Conservation (phyloP, 2,888 invertebrate species). For the Aspidapion aeneum region DNA sequence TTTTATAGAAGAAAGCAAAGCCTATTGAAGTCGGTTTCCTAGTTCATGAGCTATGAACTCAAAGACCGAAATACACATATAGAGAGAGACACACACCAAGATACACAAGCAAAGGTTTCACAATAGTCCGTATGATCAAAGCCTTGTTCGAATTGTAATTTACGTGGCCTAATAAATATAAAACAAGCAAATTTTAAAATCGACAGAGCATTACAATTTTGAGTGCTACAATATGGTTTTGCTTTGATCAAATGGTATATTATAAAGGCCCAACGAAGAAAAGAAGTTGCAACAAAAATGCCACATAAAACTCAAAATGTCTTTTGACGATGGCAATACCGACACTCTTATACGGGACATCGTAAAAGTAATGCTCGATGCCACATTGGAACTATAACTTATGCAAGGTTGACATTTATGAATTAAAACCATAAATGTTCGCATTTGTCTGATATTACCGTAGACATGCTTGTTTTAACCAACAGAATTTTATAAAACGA, state of each 20-base stretch:
- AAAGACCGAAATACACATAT: not conserved
- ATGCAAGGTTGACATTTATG: constrained; percentile 44
- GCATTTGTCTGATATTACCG: no score
- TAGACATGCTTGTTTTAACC: no score
- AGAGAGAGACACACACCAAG: no score
- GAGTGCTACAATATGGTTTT: not conserved
- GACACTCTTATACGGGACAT: constrained; percentile 27
- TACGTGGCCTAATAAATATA: not conserved
- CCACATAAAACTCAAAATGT: constrained; percentile 44
- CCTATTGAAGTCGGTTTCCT: not conserved
- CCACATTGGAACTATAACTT: constrained; percentile 46
- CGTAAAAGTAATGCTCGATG: constrained; percentile 40
- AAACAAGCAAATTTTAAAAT: not conserved
- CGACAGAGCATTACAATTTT: not conserved
- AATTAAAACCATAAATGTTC: constrained; percentile 38
- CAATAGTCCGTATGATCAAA: no score
- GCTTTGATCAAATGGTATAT: not conserved
- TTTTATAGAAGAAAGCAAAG: not conserved
- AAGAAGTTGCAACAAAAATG: constrained; percentile 29
- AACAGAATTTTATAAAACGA: no score
- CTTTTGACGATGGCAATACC: constrained; percentile 37
- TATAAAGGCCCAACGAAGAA: no score
- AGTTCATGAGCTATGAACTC: not conserved
- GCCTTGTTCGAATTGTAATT: not conserved
- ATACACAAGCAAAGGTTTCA: no score